Evolutionary conservation across 2,113 vertebrate genomes (phyloP).

Genomic region (Cynopterus brachyotis): DNA sequence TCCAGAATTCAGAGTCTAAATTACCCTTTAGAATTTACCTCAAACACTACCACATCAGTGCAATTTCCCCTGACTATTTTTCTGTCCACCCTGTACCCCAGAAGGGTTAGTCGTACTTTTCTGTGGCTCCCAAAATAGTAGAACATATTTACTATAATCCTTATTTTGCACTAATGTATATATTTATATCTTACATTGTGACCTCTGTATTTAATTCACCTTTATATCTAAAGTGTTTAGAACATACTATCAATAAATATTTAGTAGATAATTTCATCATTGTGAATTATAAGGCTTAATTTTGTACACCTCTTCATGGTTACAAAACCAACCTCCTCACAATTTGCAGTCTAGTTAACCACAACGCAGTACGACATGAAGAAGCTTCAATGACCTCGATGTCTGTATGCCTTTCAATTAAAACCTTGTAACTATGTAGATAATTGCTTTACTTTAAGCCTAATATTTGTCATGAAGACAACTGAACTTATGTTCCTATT

Average conservation of each 20-base stretch:
- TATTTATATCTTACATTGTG: background rate
- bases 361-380: background rate
- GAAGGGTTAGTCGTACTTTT: background rate
- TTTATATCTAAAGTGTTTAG: background rate
- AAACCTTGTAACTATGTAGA: background rate
- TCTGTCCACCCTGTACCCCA: rapidly evolving
- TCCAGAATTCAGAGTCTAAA: conserved; percentile 1
- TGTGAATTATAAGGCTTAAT: background rate
- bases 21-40: background rate
- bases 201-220: background rate
- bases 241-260: background rate
- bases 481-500: background rate
- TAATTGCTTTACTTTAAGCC: background rate
- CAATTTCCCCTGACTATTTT: background rate
- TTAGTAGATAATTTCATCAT: background rate
- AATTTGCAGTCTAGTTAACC: background rate
- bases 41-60: background rate
- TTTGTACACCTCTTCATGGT: background rate
- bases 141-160: background rate
- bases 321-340: background rate
- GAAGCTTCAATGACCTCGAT: background rate
- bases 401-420: background rate
- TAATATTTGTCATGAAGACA: background rate
- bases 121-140: background rate
- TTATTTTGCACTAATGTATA: background rate